Conservation (phyloP, 2,113 vertebrate species). For the Xenopus laevis region DNA sequence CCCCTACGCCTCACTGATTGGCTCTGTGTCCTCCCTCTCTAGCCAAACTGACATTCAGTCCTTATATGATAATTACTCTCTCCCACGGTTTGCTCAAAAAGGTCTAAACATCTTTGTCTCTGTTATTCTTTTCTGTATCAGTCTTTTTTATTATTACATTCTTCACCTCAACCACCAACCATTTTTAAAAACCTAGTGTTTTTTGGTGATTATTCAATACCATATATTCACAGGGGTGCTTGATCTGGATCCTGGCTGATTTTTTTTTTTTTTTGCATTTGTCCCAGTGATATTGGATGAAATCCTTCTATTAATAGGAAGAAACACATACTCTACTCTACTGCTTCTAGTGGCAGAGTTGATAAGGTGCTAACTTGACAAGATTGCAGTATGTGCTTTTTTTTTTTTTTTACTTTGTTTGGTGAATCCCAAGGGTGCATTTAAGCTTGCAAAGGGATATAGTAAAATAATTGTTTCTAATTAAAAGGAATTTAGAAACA, state of each 20-base stretch:
- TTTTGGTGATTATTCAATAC: conserved; percentile 57
- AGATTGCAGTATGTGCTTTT: neutral
- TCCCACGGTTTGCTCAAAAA: conserved; percentile 79
- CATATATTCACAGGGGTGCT: conserved; percentile 63
- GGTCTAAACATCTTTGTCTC: conserved; percentile 79
- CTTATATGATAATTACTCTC: conserved; percentile 81
- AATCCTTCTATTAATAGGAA: neutral
- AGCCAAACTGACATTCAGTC: conserved; percentile 77
- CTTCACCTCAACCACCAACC: conserved; percentile 70
- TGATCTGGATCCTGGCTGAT: conserved; percentile 65
- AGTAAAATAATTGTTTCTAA: neutral
- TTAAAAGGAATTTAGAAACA: neutral
- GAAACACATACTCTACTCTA: too few species aligned
- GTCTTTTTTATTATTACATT: conserved; percentile 63
- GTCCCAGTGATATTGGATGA: conserved; percentile 28
- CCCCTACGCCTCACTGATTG: conserved; percentile 78
- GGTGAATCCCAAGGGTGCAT: neutral
- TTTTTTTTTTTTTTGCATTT: conserved; percentile 38
- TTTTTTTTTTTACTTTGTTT: neutral
- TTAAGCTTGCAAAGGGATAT: neutral
- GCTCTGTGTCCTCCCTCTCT: conserved; percentile 81
- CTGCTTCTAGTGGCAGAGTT: too few species aligned
- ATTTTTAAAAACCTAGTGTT: conserved; percentile 58
- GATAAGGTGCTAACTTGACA: neutral
- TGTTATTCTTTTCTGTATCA: conserved; percentile 75